Percentiles rank a stretch among this genome's conserved stretches.
Evolutionary conservation across 2,797 vertebrate species (phyloP).

Genomic region (Bradypodion pumilum): DNA sequence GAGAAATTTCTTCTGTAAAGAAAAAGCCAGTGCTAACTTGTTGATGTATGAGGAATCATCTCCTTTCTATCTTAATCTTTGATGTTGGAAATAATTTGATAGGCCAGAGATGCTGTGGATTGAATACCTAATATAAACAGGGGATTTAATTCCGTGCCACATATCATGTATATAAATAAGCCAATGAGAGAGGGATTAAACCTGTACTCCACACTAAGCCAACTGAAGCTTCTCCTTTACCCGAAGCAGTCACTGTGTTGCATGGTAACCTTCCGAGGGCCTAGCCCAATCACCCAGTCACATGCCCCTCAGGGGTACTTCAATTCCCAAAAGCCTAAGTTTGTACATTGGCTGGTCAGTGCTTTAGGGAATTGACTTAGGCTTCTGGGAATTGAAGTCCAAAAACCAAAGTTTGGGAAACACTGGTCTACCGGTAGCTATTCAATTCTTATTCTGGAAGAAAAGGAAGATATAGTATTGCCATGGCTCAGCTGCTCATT

Average conservation of each 20-base stretch:
- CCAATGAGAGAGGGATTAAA: neutral
- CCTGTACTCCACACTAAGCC: neutral
- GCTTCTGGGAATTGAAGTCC: too few relatives aligned
- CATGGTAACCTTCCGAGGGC: constrained; percentile 15
- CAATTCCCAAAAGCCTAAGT: too few relatives aligned
- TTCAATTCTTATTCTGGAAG: constrained; percentile 27
- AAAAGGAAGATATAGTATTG: neutral
- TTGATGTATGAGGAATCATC: neutral
- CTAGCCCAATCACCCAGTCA: too few relatives aligned
- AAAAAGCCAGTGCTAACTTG: neutral
- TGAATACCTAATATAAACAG: neutral
- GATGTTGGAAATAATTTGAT: neutral
- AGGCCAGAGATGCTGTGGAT: neutral
- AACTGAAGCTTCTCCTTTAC: neutral
- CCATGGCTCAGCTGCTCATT: constrained; percentile 18
- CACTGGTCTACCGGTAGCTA: too few relatives aligned
- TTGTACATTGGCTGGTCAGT: too few relatives aligned
- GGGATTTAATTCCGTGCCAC: neutral
- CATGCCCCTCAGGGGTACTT: too few relatives aligned
- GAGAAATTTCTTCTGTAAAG: neutral
- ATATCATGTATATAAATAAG: neutral
- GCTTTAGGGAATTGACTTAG: too few relatives aligned
- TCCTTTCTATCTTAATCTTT: neutral
- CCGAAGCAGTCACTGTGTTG: neutral
- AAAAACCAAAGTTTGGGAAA: too few relatives aligned